These are phyloP conservation scores for Callospermophilus lateralis DNA, from an alignment of 2,113 vertebrate genomes.

Conservation along the genomic window DNA sequence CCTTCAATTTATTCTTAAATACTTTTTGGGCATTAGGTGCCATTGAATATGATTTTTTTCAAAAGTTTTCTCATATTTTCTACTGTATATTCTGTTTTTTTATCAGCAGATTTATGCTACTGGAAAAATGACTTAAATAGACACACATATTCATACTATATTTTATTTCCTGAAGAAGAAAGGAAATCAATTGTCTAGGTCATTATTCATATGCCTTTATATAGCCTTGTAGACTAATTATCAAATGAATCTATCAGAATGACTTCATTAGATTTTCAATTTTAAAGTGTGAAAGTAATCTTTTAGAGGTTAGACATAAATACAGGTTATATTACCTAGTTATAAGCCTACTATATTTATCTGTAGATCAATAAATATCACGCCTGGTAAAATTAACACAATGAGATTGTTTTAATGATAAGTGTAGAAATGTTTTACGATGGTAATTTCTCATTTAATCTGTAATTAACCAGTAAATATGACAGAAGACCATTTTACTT, in stretches of 20 bases:
- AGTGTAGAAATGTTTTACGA: constrained; percentile 47
- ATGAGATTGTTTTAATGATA: constrained; percentile 34
- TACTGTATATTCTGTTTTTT: constrained; percentile 54
- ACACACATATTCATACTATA: constrained; percentile 30
- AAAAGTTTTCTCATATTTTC: background rate
- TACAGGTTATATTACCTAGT: background rate
- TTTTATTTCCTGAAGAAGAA: constrained; percentile 77
- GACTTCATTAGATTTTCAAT: constrained; percentile 9
- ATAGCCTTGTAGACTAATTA: constrained; percentile 73
- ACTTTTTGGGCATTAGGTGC: background rate
- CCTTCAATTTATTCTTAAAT: background rate
- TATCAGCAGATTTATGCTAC: constrained; percentile 57
- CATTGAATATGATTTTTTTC: background rate
- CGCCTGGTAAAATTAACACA: constrained; percentile 9
- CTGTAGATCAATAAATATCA: constrained; percentile 17
- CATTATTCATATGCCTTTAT: constrained; percentile 69
- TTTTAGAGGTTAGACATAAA: constrained; percentile 62
- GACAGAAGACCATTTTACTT: constrained; percentile 54
- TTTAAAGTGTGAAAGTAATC: constrained; percentile 14
- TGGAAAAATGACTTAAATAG: constrained; percentile 67
- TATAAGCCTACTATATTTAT: background rate
- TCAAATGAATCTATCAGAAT: constrained; percentile 71
- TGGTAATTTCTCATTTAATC: constrained; percentile 54
- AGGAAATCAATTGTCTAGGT: constrained; percentile 74
- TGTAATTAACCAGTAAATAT: constrained; percentile 71